Evolutionary conservation across 1,140 invertebrate species (phyloP).

Genomic region (Drosophila pachea): DNA sequence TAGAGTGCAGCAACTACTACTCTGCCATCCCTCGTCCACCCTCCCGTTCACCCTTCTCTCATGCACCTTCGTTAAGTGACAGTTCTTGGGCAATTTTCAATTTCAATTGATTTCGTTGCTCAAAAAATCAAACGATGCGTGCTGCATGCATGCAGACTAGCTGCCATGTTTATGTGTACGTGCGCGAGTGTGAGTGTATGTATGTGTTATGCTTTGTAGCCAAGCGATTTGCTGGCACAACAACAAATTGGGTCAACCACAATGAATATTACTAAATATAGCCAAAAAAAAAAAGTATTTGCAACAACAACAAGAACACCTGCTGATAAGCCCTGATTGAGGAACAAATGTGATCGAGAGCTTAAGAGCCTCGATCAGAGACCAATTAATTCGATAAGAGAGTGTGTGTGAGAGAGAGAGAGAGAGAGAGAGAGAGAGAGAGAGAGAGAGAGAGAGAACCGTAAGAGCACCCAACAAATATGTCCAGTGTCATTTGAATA

Average conservation of each 20-base stretch:
- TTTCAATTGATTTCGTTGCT: slow-evolving; percentile 67
- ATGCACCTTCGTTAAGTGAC: slow-evolving; percentile 39
- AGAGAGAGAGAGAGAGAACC: no score
- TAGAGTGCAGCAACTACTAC: slow-evolving; percentile 24
- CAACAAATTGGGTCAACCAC: slow-evolving; percentile 65
- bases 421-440: no score
- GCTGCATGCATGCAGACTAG: neutral
- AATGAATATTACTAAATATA: slow-evolving; percentile 71
- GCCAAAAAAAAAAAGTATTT: slow-evolving; percentile 46
- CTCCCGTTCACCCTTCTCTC: neutral
- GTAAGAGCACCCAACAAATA: slow-evolving; percentile 22
- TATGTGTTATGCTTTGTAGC: slow-evolving; percentile 37
- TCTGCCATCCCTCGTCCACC: neutral
- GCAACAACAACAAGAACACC: slow-evolving; percentile 17
- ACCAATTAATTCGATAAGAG: no score
- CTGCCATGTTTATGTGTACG: slow-evolving; percentile 3
- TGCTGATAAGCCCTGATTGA: no score
- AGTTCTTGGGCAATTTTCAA: slow-evolving; percentile 63
- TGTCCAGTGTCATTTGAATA: neutral
- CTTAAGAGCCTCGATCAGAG: slow-evolving; percentile 12
- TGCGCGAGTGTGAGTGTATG: slow-evolving; percentile 12
- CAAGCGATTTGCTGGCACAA: slow-evolving; percentile 53
- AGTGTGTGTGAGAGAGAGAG: no score
- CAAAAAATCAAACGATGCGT: slow-evolving; percentile 46
- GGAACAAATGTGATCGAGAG: neutral